Evolutionary conservation across 1,140 invertebrate genomes (phyloP), one percentile per base, ranked within the genome.

Genomic region (Batillaria attramentaria): DNA sequence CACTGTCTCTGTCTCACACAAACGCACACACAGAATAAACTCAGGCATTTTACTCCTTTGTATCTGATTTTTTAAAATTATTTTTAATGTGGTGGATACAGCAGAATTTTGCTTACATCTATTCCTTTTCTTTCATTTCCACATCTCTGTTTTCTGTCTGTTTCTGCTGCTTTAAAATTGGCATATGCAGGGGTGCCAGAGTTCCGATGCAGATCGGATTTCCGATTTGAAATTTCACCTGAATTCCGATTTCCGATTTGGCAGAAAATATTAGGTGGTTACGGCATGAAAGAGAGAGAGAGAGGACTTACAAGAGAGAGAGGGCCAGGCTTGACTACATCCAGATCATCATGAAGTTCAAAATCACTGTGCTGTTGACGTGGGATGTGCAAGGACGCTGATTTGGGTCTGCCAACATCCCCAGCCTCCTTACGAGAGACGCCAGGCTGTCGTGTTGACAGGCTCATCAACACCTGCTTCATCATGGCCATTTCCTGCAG

Each of bases 381-480:
- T 20, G 81, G 80, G n/a, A 81, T 41, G 70, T 83, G 81, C 8
- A 83, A 57, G 0, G 85, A 81, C 4, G 81, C 78, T 78, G 81
- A 84, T 75, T 87, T 88, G 3, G 83, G 79, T 72, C 80, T 76
- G 4, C 77, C 68, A 35, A 72, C 65, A 37, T 85, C 83, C 50
- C 76, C 65, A 28, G 80, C 78, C 43, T 87, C 85, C 37, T 84
- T 83, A 2, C 81, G 77, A 66, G 77, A 66, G 84, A 83, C 79
- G 81, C n/a, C n/a, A n/a, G n/a, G 80, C 42, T 81, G 83, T 72
- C 84, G 80, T 41, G 82, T 83, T 1, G 88, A 87, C 43, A 89
- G 78, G 74, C 84, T 88, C 72, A 87, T 72, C 33, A 89, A 83
- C 20, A 89, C 87, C 39, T 89, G 87, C 60, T 89, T 89, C 86